Base-by-base conservation (phyloP, 1,140 invertebrate genomes). In the Camponotus vicinus region DNA sequence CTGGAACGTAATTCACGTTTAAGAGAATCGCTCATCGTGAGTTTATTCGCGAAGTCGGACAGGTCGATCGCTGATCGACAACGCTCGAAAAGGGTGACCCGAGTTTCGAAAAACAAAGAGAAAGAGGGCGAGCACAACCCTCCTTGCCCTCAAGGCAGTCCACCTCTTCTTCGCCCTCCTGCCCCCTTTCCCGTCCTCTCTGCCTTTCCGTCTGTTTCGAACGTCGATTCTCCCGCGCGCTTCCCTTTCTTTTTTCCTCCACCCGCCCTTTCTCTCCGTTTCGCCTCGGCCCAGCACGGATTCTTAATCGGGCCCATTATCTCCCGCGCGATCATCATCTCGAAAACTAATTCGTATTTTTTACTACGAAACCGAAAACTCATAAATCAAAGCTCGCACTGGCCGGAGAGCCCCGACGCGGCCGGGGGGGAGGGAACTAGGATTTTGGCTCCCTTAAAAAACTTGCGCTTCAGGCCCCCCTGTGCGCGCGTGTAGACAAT, bases 331-430 rank as follows among this genome's bases (percentile, higher is more conserved):
- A 94, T 95, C 94, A 95, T 95, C 94, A 94, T 94, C 92, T 92
- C 93, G 90, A 95, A 95, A 95, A 95, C 93, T 95, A 95, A 94
- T 95, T 94, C 93, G 90, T 93, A 94, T 94, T 95, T 95, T 95
- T 95, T 94, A 94, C 93, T 94, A 92, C 93, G 93, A 94, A 95
- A 95, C 92, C 94, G 93, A 95, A 95, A 95, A 94, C 93, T 94
- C 94, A 95, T 95, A 95, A 95, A 95, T 95, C 94, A 95, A 94
- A 93, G 89, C 91, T 90, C 89, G 88, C 91, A 80, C 71, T 64
- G 66, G 52, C 49, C 34, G 67, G 55, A 32, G 37, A 32, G 37
- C 75, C 45, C 77, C 18, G 76, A 42, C 59, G 71, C 69, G 69
- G 42, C 21, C 55, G 42, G 49, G 4, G 49, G 11, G 9, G 42